Percentiles rank a stretch among this genome's conserved stretches.
Evolutionary conservation across 1,140 invertebrate genomes (phyloP).

Genomic region (Hyphantria cunea): DNA sequence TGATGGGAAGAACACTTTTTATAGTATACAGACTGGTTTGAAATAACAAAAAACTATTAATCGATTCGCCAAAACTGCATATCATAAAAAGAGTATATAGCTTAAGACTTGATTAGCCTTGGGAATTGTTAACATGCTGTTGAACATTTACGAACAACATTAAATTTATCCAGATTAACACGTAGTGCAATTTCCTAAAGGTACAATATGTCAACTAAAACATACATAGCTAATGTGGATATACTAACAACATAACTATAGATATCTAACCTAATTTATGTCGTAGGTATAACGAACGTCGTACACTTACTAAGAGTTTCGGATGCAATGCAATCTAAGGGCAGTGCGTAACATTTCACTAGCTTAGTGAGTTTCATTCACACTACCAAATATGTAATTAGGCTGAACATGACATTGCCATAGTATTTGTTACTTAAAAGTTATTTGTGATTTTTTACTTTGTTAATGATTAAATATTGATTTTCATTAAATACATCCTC

Average conservation of each 20-base stretch:
- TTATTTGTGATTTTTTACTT: too few relatives aligned
- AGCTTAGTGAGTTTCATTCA: conserved; percentile 39
- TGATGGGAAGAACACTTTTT: too few relatives aligned
- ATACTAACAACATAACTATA: conserved; percentile 7
- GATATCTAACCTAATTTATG: conserved; percentile 4
- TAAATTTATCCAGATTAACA: conserved; percentile 5
- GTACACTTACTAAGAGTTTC: conserved; percentile 17
- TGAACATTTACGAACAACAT: neutral
- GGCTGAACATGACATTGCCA: conserved; percentile 34
- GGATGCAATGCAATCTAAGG: conserved; percentile 32
- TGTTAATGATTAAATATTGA: too few relatives aligned
- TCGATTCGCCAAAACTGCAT: too few relatives aligned
- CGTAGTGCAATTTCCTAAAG: conserved; percentile 18
- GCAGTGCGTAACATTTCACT: conserved; percentile 43
- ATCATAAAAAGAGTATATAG: too few relatives aligned
- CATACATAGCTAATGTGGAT: conserved; percentile 23
- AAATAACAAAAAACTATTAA: too few relatives aligned
- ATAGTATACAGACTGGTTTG: too few relatives aligned
- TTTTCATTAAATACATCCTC: too few relatives aligned
- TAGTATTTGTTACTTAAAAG: neutral
- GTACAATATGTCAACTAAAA: conserved; percentile 7
- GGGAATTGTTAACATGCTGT: neutral
- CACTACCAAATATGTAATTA: conserved; percentile 34
- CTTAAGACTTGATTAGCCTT: too few relatives aligned
- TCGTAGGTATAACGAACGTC: conserved; percentile 8